Conservation (phyloP, 92 coral and sea anemone species). For the Pocillopora grandis region DNA sequence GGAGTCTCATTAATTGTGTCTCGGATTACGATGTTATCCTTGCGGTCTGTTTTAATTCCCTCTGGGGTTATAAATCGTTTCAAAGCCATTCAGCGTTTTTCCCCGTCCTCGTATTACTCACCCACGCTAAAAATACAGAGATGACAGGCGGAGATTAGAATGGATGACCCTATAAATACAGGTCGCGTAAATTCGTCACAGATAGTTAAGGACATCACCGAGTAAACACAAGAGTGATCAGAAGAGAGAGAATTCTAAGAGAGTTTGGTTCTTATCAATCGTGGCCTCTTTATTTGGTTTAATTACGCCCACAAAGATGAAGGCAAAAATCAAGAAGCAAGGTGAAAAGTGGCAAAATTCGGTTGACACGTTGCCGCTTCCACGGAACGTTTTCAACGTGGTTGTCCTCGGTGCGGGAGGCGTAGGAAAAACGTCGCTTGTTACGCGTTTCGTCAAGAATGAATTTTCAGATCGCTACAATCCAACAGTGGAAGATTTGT, state of each 20-base stretch:
- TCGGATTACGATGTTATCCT: not conserved
- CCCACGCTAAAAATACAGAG: conserved; percentile 52
- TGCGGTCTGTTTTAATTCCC: conserved; percentile 3
- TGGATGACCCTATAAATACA: conserved; percentile 26
- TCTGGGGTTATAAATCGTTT: not conserved
- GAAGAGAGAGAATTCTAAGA: not conserved
- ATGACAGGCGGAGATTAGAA: conserved; percentile 36
- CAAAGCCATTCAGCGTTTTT: conserved; percentile 19
- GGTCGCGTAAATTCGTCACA: not conserved
- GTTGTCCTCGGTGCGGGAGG: conserved; percentile 96
- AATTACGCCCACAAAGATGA: conserved; percentile 9
- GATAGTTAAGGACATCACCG: not conserved
- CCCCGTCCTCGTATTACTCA: conserved; percentile 21
- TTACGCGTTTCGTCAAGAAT: conserved; percentile 71
- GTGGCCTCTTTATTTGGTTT: conserved; percentile 22
- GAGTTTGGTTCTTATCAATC: conserved; percentile 5
- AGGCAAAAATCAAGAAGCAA: conserved; percentile 23
- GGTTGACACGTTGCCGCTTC: conserved; percentile 53
- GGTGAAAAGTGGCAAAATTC: conserved; percentile 57
- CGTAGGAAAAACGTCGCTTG: conserved; percentile 92
- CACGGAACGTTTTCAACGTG: conserved; percentile 48
- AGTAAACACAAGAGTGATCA: not conserved
- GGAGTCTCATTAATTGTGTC: not conserved
- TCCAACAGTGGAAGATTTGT: conserved; percentile 92
- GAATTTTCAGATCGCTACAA: conserved; percentile 68